Conservation (phyloP, 2,797 vertebrate species). For the Clarias laeviceps region DNA sequence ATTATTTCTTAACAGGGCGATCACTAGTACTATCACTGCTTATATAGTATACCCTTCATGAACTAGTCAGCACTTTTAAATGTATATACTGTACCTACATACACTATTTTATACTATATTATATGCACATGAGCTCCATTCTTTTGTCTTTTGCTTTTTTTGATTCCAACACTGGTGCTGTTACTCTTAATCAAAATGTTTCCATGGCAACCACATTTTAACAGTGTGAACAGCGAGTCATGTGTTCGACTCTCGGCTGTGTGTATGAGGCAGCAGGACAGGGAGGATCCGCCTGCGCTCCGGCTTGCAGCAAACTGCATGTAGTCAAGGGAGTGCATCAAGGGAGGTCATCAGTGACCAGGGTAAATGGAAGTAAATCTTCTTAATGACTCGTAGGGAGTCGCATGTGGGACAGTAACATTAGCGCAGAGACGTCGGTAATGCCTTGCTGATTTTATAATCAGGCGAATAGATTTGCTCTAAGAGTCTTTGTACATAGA, state of each 20-base stretch:
- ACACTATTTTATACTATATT: no score
- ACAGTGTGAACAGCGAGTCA: not conserved
- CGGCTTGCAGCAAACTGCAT: not conserved
- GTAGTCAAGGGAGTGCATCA: not conserved
- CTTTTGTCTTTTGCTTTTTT: not conserved
- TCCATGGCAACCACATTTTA: constrained; percentile 10
- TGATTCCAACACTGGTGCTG: not conserved
- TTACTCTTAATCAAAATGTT: constrained; percentile 17
- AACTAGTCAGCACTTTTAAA: not conserved
- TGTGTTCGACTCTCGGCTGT: not conserved
- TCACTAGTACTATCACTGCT: not conserved
- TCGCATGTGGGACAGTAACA: not conserved
- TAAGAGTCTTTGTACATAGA: no score
- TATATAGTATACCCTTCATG: not conserved
- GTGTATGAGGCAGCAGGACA: not conserved
- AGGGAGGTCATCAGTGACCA: not conserved
- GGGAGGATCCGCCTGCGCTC: not conserved
- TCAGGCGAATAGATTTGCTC: not conserved
- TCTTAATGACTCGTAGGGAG: not conserved
- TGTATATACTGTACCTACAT: no score
- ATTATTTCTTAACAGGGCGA: no score
- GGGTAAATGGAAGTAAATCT: not conserved
- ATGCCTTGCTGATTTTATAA: not conserved
- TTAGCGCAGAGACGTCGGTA: not conserved
- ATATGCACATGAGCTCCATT: no score